Evolutionary conservation across 2,888 invertebrate genomes (phyloP), one percentile per base, ranked within the genome.

Genomic region (Leucophenga maculata): DNA sequence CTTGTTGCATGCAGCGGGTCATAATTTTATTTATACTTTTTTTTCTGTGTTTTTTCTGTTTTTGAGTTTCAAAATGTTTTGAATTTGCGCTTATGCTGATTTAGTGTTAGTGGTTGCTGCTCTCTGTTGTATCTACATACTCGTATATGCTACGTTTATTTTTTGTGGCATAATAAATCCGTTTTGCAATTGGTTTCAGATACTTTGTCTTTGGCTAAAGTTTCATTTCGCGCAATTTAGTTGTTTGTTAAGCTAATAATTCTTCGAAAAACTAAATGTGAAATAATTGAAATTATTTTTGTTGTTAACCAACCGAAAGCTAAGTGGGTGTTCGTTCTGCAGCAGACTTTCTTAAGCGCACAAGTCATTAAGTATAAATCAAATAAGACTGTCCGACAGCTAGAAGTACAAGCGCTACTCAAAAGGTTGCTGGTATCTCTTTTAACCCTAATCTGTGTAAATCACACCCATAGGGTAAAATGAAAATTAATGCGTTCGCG

Each of bases 81-180:
- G 82, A 80, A 79, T 80, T 55, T 80, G 81, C 82, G 78, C 69
- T 73, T 80, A 80, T 80, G 82, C 80, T 80, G 80, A 80, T 80
- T 80, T 80, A 80, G 82, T 82, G 82, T 79, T 82, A 55, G 22
- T 55, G 55, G 14, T 26, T 82, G 81, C 76, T 80, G 82, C 79
- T 77, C 76, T 79, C 80, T 82, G 82, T 82, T 82, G 82, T 82
- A 80, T 80, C 79, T 82, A 82, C 80, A 82, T 80, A 82, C 8
- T n/a, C n/a, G n/a, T n/a, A n/a, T n/a, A 39, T 11, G 13, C 6
- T 55, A 22, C 55, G 22, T 22, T 9, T 55, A 11, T 55, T 22
- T n/a, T 16, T 54, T 54, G 16, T 54, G 16, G 16, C 18, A 54
- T 26, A 26, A 26, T 26, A 26, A 26, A 26, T 26, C 26, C 4